A percentile compares a stretch with the other conserved stretches of the same genome.
Conservation (phyloP, 2,888 invertebrate species). For the Arctia plantaginis region DNA sequence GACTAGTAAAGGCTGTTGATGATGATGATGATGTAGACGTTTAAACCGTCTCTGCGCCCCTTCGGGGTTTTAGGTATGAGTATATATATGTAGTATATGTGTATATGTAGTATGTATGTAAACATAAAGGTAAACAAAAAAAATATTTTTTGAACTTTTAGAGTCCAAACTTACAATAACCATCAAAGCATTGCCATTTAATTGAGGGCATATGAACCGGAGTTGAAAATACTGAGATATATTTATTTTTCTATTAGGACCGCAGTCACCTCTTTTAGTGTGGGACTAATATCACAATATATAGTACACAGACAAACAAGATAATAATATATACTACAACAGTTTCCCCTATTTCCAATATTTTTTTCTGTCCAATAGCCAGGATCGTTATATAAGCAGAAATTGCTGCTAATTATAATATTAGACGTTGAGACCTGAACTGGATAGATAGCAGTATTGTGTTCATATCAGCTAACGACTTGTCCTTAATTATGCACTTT, state of each 20-base stretch:
- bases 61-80: too few relatives aligned
- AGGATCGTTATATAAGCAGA: background rate
- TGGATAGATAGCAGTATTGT: constrained; percentile 23
- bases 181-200: too few relatives aligned
- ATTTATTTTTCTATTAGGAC: background rate
- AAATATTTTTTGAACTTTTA: too few relatives aligned
- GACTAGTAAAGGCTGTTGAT: too few relatives aligned
- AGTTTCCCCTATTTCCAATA: background rate
- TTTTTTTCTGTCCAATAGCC: background rate
- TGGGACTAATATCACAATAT: background rate
- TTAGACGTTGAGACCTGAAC: constrained; percentile 22
- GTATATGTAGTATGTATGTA: too few relatives aligned
- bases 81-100: too few relatives aligned
- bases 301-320: background rate
- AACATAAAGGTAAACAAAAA: too few relatives aligned
- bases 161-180: too few relatives aligned
- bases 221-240: background rate
- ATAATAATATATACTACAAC: background rate
- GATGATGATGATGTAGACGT: too few relatives aligned
- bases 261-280: background rate
- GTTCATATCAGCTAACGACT: constrained; percentile 21
- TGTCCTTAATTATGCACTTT: constrained; percentile 26
- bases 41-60: too few relatives aligned
- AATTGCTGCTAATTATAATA: constrained; percentile 13
- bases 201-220: too few relatives aligned